These are phyloP conservation scores for Zenarchopterus dispar DNA, from an alignment of 2,797 vertebrate genomes.

Conservation along the genomic window DNA sequence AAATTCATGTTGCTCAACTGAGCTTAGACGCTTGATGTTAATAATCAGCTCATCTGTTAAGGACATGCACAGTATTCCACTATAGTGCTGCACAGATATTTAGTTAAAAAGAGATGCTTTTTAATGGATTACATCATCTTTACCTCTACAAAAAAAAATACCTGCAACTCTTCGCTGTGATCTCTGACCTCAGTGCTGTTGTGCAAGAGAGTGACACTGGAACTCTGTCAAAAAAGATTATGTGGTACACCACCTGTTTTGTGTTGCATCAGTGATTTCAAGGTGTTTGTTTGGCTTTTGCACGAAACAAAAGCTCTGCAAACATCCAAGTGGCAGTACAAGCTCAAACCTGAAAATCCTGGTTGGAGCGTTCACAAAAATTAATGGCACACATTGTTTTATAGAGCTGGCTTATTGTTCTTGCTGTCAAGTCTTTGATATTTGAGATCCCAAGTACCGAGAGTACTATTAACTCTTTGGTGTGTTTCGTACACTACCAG, in stretches of 20 bases:
- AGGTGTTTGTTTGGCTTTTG: slow-evolving; percentile 6
- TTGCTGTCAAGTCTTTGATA: neutral
- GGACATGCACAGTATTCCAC: slow-evolving; percentile 28
- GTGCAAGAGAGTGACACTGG: slow-evolving; percentile 17
- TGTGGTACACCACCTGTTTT: neutral
- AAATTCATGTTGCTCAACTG: slow-evolving; percentile 65
- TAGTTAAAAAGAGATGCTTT: slow-evolving; percentile 1
- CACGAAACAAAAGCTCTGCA: neutral
- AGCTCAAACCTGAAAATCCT: neutral
- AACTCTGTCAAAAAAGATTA: slow-evolving; percentile 23
- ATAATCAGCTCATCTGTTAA: slow-evolving; percentile 71
- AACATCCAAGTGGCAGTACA: neutral
- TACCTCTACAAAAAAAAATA: slow-evolving; percentile 13
- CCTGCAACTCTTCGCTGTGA: neutral
- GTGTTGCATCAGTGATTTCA: neutral
- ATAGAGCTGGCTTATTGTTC: neutral
- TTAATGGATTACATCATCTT: slow-evolving; percentile 22
- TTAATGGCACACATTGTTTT: neutral
- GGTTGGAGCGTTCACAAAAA: neutral
- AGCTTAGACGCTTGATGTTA: slow-evolving; percentile 62
- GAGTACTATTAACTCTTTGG: no score
- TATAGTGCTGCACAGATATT: neutral
- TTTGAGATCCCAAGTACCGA: no score
- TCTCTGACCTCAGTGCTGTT: slow-evolving; percentile 7
- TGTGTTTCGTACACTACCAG: no score